Evolutionary conservation across 2,797 vertebrate species (phyloP).

Genomic region (Centroberyx gerrardi): DNA sequence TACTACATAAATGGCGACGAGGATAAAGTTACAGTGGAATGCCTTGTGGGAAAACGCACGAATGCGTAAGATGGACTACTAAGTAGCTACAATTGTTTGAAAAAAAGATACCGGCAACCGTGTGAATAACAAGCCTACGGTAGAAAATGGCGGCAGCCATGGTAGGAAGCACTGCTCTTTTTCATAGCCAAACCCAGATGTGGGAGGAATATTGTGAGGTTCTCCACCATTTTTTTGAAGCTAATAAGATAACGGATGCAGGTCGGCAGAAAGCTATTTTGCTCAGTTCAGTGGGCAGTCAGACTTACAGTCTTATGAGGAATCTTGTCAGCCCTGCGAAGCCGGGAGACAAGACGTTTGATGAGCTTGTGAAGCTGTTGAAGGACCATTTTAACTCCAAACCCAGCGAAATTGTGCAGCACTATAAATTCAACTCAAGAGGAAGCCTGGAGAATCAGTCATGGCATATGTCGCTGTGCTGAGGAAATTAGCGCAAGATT

Average conservation of each 20-base stretch:
- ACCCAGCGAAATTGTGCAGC: conserved; percentile 45
- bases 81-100: no score
- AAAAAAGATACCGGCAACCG: not conserved
- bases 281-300: conserved; percentile 28
- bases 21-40: no score
- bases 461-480: conserved; percentile 36
- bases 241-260: conserved; percentile 31
- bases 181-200: conserved; percentile 30
- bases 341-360: conserved; percentile 22
- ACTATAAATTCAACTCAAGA: conserved; percentile 41
- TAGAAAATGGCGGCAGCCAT: no score
- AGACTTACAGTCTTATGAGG: conserved; percentile 32
- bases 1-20: no score
- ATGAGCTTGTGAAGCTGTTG: conserved; percentile 1
- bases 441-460: not conserved
- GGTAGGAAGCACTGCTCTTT: conserved; percentile 14
- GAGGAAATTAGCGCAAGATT: conserved; percentile 34
- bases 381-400: conserved; percentile 45
- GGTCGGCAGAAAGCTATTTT: conserved; percentile 18
- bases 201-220: conserved; percentile 46
- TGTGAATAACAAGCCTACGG: no score
- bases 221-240: conserved; percentile 30
- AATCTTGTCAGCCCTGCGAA: conserved; percentile 27
- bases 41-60: no score
- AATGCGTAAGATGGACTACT: no score